These are phyloP conservation scores for Dasysyrphus albostriatus DNA, from an alignment of 2,888 invertebrate genomes.

Conservation along the genomic window DNA sequence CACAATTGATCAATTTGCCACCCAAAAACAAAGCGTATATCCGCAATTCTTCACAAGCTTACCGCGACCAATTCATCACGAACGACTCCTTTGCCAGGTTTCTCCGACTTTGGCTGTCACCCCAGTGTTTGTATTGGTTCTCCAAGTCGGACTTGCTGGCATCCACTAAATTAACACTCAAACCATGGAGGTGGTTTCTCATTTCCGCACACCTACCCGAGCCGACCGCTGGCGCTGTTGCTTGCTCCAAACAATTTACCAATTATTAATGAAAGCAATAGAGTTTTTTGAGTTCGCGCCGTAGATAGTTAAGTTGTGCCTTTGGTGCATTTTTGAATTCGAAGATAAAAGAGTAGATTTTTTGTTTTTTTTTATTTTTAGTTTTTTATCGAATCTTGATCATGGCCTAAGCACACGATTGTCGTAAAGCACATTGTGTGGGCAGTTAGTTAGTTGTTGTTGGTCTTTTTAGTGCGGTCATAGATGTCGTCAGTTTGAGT, in stretches of 20 bases:
- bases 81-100: constrained; percentile 41
- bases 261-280: constrained; percentile 72
- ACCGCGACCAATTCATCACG: constrained; percentile 56
- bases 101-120: constrained; percentile 36
- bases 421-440: constrained; percentile 53
- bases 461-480: constrained; percentile 40
- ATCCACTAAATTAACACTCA: constrained; percentile 71
- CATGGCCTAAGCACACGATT: constrained; percentile 48
- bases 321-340: neutral
- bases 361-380: constrained; percentile 27
- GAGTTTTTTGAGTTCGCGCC: constrained; percentile 49
- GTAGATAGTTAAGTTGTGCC: constrained; percentile 25
- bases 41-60: constrained; percentile 18
- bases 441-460: constrained; percentile 37
- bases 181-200: constrained; percentile 47
- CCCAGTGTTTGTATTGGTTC: constrained; percentile 9
- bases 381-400: constrained; percentile 63
- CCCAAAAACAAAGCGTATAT: constrained; percentile 39
- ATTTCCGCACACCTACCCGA: neutral
- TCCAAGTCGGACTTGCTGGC: constrained; percentile 37
- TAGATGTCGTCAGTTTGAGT: constrained; percentile 44
- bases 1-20: constrained; percentile 72
- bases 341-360: constrained; percentile 22
- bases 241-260: constrained; percentile 56
- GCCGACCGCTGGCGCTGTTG: neutral